phyloP scores from a whole-genome alignment of 2,888 invertebrate species.

The Drosophila demipolita region DNA sequence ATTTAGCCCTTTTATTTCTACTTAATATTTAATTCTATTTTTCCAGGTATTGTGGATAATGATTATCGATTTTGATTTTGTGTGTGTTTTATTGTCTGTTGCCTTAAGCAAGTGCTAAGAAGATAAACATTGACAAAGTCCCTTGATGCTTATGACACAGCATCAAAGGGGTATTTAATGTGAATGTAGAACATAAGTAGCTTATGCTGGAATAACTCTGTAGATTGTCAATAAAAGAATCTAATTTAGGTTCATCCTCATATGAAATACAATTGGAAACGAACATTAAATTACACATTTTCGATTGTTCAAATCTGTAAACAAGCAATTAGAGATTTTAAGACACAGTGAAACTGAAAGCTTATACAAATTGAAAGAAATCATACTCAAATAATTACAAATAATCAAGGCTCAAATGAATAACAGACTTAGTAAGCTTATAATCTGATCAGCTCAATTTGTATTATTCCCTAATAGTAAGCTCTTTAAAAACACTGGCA shows the following conservation, averaged over 20 bases:
- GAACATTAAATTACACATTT: not conserved
- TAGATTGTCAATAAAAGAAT: not conserved
- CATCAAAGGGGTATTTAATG: constrained; percentile 13
- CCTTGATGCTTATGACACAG: constrained; percentile 29
- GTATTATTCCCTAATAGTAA: constrained; percentile 41
- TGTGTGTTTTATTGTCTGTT: constrained; percentile 3
- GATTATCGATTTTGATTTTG: constrained; percentile 15
- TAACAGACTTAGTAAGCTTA: not conserved
- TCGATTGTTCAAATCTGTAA: not conserved
- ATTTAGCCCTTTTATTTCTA: not conserved
- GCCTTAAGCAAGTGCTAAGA: constrained; percentile 15
- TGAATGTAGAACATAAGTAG: constrained; percentile 24
- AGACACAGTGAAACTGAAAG: not conserved
- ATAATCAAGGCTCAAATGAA: constrained; percentile 14
- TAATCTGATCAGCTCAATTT: constrained; percentile 39
- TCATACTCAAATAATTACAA: not conserved
- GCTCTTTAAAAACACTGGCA: constrained; percentile 27
- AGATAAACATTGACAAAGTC: constrained; percentile 7
- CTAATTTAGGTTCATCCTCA: not conserved
- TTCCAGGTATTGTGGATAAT: constrained; percentile 18
- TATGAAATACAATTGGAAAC: not conserved
- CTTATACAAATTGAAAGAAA: not conserved
- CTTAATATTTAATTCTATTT: constrained; percentile 24
- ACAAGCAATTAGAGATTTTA: no score
- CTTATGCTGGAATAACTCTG: constrained; percentile 14